A percentile compares a stretch with the other conserved stretches of the same genome.
phyloP scores from a whole-genome alignment of 2,888 invertebrate species.

The Drosophila infuscata region DNA sequence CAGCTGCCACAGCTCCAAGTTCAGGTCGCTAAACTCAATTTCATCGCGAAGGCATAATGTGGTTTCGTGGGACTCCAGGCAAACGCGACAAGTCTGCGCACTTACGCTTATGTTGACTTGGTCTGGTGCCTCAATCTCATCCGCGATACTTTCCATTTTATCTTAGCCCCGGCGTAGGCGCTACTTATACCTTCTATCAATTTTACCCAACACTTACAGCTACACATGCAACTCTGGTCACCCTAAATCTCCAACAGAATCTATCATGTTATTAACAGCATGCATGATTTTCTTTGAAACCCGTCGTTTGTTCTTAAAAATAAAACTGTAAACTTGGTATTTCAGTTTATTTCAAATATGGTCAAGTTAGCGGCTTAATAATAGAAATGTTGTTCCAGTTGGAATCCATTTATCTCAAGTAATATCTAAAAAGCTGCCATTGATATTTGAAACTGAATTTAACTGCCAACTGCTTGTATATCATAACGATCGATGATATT shows the following conservation, averaged over 20 bases:
- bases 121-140: conserved; percentile 2
- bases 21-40: conserved; percentile 70
- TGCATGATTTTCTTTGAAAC: not conserved
- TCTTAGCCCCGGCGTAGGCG: conserved; percentile 9
- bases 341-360: not conserved
- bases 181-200: not conserved
- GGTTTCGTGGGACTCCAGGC: conserved; percentile 64
- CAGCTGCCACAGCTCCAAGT: conserved; percentile 68
- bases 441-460: not conserved
- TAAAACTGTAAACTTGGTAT: not conserved
- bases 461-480: not conserved
- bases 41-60: conserved; percentile 76
- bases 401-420: not conserved
- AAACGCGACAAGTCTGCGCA: conserved; percentile 72
- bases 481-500: not conserved
- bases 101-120: conserved; percentile 14
- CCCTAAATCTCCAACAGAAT: not conserved
- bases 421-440: not conserved
- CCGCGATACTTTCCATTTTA: conserved; percentile 36
- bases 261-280: not conserved
- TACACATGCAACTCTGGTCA: not conserved
- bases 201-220: conserved; percentile 2
- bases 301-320: not conserved
- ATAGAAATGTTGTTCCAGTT: not conserved
- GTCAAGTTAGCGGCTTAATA: not conserved